These are phyloP conservation scores for Tinea semifulvella DNA, from an alignment of 2,888 invertebrate species.

Conservation along the genomic window DNA sequence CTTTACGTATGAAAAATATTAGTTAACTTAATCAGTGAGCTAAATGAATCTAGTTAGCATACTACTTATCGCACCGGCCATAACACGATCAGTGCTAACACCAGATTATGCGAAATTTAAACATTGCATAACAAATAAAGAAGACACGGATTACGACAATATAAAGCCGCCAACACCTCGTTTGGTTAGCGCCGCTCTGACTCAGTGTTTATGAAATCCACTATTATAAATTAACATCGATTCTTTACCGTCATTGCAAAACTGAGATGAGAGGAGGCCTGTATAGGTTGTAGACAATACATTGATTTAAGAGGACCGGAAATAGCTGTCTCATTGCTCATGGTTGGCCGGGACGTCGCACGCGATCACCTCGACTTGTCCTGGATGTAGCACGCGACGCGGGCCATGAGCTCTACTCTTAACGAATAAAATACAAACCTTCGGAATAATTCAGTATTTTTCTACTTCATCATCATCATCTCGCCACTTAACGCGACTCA, in stretches of 20 bases:
- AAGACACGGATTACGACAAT: conserved; percentile 26
- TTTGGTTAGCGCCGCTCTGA: conserved; percentile 24
- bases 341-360: conserved; percentile 15
- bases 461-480: too few relatives aligned
- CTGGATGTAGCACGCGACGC: conserved; percentile 1
- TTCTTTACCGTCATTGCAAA: conserved; percentile 44
- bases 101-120: conserved; percentile 6
- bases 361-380: conserved; percentile 2
- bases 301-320: conserved; percentile 32
- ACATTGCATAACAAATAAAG: conserved; percentile 4
- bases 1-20: neutral
- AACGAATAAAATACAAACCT: too few relatives aligned
- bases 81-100: neutral
- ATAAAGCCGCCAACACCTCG: conserved; percentile 36
- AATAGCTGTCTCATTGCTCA: conserved; percentile 51
- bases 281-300: conserved; percentile 2
- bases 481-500: too few relatives aligned
- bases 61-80: neutral
- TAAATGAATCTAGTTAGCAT: conserved; percentile 3
- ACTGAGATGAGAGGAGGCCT: conserved; percentile 19
- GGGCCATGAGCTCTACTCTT: too few relatives aligned
- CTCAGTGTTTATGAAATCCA: conserved; percentile 54
- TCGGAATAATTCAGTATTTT: too few relatives aligned
- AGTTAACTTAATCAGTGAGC: neutral
- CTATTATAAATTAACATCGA: conserved; percentile 56